Base-by-base conservation (phyloP, 2,888 invertebrate species). In the Aporophyla nigra region DNA sequence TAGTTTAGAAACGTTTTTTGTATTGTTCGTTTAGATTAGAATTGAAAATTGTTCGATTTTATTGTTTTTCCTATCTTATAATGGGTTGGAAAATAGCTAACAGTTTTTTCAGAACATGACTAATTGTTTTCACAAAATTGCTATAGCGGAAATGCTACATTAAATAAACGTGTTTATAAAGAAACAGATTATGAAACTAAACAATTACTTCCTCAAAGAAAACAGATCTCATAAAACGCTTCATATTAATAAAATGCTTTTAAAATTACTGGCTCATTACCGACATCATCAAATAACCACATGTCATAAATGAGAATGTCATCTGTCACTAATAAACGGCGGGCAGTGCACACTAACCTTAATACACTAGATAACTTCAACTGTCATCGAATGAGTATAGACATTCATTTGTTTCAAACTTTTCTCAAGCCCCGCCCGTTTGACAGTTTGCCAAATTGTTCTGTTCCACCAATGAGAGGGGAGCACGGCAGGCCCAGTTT, bases 381-480 rank as follows among this genome's bases (percentile, higher is more conserved):
- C 63, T 79, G 79, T 81, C 86, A 79, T 51, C 61, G 43, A 43
- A 69, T 78, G 66, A 69, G 59, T 83, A 78, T 79, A 78, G 76
- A 77, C 70, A 76, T 68, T 77, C 68, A 83, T 84, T 86, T 84
- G 84, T 78, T 85, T 78, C 58, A 58, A 85, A 84, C 56, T 83
- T 91, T 89, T 88, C 86, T 82, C 71, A 92, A 87, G 91, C 93
- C 91, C 90, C 95, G 94, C 96, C 96, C 89, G 91, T 94, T 87
- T 95, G 95, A 94, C 88, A 88, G 90, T 89, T 92, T 95, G 95
- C 96, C 96, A 96, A 96, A 95, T 94, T 92, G 90, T 92, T 90
- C 86, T 76, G 78, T 75, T 65, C 85, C 78, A 68, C 95, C 95
- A 95, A 95, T 95, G 86, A 83, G 81, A 87, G 83, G 76, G 77